Percentiles rank a stretch among this genome's conserved stretches.
Conservation (phyloP, 2,797 vertebrate species). For the Leuciscus waleckii region DNA sequence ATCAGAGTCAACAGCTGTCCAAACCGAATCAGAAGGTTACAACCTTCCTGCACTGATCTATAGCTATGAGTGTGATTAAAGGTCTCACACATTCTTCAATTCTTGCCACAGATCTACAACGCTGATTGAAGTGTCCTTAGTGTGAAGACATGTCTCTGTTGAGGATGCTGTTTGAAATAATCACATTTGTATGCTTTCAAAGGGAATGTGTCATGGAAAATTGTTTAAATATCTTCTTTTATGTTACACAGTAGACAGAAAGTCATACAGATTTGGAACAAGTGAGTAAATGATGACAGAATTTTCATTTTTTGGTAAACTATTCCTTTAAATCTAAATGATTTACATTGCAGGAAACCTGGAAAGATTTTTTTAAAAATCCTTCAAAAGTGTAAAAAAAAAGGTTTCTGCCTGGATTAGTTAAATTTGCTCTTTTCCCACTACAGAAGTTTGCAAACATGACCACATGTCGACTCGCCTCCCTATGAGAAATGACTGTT, state of each 20-base stretch:
- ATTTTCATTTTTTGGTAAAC: neutral
- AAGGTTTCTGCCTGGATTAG: neutral
- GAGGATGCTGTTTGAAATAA: neutral
- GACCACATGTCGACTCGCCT: conserved; percentile 6
- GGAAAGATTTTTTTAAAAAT: no score
- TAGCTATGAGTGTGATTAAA: conserved; percentile 39
- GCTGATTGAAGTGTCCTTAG: conserved; percentile 19
- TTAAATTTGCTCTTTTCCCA: neutral
- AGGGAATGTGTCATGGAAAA: neutral
- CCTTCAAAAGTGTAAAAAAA: neutral
- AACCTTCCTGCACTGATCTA: conserved; percentile 48
- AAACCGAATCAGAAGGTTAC: conserved; percentile 52
- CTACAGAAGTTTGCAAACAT: conserved; percentile 19
- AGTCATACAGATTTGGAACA: neutral
- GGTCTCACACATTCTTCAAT: conserved; percentile 6
- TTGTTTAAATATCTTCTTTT: neutral
- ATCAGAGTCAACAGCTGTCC: conserved; percentile 60
- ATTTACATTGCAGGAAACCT: neutral
- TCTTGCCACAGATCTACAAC: neutral
- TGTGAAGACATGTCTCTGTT: conserved; percentile 9
- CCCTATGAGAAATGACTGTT: conserved; percentile 15
- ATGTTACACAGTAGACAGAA: neutral
- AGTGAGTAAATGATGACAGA: neutral
- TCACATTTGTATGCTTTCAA: neutral
- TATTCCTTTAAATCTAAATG: neutral